Evolutionary conservation across 2,797 vertebrate species (phyloP).

Genomic region (Notoglanidium macrostoma): DNA sequence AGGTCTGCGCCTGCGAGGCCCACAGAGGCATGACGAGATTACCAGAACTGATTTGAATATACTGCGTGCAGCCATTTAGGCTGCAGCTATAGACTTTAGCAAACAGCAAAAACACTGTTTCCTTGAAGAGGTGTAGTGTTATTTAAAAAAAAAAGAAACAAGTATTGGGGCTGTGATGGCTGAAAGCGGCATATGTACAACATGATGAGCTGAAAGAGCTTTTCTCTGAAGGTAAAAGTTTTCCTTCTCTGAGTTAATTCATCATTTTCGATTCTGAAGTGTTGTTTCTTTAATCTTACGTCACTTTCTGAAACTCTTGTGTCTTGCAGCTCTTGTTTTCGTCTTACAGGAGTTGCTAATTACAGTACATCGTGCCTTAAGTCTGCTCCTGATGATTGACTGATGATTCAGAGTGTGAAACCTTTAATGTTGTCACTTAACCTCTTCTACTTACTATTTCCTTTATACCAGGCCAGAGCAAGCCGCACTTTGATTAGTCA

Average conservation of each 20-base stretch:
- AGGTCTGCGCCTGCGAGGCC: neutral
- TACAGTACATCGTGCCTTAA: neutral
- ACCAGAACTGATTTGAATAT: constrained; percentile 39
- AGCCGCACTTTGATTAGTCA: constrained; percentile 42
- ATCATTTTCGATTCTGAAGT: neutral
- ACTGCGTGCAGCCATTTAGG: neutral
- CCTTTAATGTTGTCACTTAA: constrained; percentile 23
- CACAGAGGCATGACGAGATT: constrained; percentile 10
- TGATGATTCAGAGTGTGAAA: constrained; percentile 33
- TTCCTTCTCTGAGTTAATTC: neutral
- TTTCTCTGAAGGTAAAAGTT: neutral
- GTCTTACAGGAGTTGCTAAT: neutral
- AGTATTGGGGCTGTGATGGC: neutral
- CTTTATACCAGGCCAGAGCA: constrained; percentile 15
- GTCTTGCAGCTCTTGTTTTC: neutral
- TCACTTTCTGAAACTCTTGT: neutral
- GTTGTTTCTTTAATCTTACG: neutral
- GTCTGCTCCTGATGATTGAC: neutral
- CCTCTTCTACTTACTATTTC: constrained; percentile 40
- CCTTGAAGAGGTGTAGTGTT: neutral
- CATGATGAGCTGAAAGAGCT: neutral
- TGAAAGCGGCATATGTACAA: neutral
- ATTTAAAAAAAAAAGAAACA: neutral
- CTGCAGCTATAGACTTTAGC: neutral
- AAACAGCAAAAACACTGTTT: neutral